Evolutionary conservation across 2,113 vertebrate genomes (phyloP).

Genomic region (Tetrax tetrax): DNA sequence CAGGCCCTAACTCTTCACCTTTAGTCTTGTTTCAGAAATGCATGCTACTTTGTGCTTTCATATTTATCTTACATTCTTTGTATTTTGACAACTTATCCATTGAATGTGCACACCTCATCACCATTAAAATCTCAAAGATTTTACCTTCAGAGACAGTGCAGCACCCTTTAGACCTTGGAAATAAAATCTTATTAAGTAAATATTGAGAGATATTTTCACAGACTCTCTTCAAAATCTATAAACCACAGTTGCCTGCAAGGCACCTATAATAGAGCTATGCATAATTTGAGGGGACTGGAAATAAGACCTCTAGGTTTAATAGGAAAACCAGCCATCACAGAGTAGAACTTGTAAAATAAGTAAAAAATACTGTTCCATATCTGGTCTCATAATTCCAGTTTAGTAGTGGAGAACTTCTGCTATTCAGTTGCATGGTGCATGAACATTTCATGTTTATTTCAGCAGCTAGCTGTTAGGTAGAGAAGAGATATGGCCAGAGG

Average conservation of each 20-base stretch:
- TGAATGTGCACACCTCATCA: rapidly evolving
- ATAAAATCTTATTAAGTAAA: neutral
- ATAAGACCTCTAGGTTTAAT: neutral
- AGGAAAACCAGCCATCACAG: neutral
- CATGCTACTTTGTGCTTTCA: neutral
- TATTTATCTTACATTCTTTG: neutral
- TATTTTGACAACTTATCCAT: neutral
- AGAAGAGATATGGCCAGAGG: neutral
- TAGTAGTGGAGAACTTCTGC: neutral
- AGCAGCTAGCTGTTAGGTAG: neutral
- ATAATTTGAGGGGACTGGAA: neutral
- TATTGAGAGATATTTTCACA: neutral
- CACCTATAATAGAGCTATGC: neutral
- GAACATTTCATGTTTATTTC: neutral
- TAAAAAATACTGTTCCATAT: neutral
- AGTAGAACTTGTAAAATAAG: neutral
- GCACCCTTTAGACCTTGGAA: neutral
- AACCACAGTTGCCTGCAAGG: neutral
- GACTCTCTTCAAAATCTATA: neutral
- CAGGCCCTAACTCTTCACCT: neutral
- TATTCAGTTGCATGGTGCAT: neutral
- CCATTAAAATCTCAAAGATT: neutral
- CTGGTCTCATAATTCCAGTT: neutral
- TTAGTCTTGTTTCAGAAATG: neutral
- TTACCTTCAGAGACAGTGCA: neutral